Evolutionary conservation across 2,797 vertebrate species (phyloP).

Genomic region (Molothrus aeneus): DNA sequence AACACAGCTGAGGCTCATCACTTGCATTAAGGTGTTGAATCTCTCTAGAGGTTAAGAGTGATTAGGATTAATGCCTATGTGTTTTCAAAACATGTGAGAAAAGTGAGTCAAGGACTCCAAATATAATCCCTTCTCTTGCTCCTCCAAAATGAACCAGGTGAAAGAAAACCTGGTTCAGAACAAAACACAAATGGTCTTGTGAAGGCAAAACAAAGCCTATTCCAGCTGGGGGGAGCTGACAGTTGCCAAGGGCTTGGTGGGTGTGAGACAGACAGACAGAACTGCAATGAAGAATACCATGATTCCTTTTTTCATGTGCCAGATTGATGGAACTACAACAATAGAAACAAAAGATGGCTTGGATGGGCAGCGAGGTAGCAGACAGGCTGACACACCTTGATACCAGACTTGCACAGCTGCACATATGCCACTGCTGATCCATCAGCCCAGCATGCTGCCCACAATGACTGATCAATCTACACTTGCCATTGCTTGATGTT

Average conservation of each 20-base stretch:
- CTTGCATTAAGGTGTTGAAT: neutral
- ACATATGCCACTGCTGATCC: slow-evolving; percentile 55
- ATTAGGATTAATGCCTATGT: neutral
- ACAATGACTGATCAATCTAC: slow-evolving; percentile 40
- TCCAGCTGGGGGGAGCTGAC: neutral
- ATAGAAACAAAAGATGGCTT: slow-evolving; percentile 61
- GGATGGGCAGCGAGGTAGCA: slow-evolving; percentile 3
- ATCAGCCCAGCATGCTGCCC: slow-evolving; percentile 51
- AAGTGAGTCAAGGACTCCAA: neutral
- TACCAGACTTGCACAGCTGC: slow-evolving; percentile 67
- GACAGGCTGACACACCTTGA: slow-evolving; percentile 47
- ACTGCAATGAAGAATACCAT: neutral
- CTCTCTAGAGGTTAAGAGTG: slow-evolving; percentile 9
- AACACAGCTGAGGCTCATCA: slow-evolving; percentile 8
- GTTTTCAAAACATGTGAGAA: slow-evolving; percentile 1
- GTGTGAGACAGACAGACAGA: slow-evolving; percentile 10
- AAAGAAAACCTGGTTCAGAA: slow-evolving; percentile 21
- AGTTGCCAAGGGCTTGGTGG: neutral
- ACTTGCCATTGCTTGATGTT: slow-evolving; percentile 32
- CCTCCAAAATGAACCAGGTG: neutral
- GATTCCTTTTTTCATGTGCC: neutral
- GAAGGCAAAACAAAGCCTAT: slow-evolving; percentile 35
- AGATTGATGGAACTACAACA: slow-evolving; percentile 47
- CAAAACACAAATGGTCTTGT: neutral
- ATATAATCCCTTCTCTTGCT: neutral